phyloP scores from a whole-genome alignment of 2,113 vertebrate species.

The Oreochromis spilurus region DNA sequence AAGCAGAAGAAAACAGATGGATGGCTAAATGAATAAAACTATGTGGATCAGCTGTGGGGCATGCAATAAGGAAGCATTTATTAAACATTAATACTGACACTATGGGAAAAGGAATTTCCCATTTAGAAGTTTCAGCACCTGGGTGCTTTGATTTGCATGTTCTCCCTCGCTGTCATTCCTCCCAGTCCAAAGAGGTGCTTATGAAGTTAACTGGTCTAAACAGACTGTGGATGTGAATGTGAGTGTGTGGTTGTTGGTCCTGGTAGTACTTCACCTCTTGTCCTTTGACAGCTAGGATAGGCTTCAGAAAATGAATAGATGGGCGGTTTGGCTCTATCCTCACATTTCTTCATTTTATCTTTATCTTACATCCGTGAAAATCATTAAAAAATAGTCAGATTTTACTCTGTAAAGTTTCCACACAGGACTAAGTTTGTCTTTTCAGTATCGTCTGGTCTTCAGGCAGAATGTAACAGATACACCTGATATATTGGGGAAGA shows the following conservation, averaged over 20 bases:
- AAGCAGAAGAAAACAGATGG: neutral
- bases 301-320: neutral
- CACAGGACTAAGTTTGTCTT: neutral
- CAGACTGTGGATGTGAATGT: neutral
- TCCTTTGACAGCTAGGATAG: neutral
- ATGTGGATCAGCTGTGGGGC: neutral
- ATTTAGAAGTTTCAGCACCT: neutral
- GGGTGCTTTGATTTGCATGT: neutral
- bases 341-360: rapidly evolving
- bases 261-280: neutral
- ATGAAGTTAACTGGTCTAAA: neutral
- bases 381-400: neutral
- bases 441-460: neutral
- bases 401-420: neutral
- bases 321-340: neutral
- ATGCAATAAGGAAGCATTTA: neutral
- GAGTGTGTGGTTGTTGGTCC: neutral
- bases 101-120: neutral
- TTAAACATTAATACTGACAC: neutral
- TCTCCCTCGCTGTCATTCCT: neutral
- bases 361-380: neutral
- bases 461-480: neutral
- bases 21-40: neutral
- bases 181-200: neutral
- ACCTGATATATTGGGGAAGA: neutral